Evolutionary conservation across 2,797 vertebrate species (phyloP), one percentile per base, ranked within the genome.

Genomic region (Lutjanus argentimaculatus): DNA sequence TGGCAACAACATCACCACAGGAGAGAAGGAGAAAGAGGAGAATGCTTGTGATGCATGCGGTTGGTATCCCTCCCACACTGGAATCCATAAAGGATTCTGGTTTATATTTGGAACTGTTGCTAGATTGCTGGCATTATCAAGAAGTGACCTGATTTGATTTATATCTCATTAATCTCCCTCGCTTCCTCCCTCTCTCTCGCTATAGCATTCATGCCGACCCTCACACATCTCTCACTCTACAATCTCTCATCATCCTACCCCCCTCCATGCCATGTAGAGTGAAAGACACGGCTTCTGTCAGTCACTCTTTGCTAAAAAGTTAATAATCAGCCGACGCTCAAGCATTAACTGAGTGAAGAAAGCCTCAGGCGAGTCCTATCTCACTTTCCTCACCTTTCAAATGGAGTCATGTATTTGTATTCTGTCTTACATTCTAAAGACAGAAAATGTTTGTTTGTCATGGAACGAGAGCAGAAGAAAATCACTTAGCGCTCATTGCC

Each of bases 71-170:
- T 87, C 85, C 84, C 77, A 82, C 89, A 70, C 59, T 85, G 75
- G 61, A 84, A 83, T 89, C 85, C 74, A 88, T 86, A 85, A 88
- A 91, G 67, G 70, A 85, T 81, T 83, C 72, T 73, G 77, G 83
- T 92, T 92, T 87, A 90, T 92, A 90, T 93, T 88, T 89, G 84
- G 87, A 92, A 75, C 85, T 70, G 75, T 82, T 86, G 80, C 74
- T 74, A 86, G 85, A 92, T 84, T 86, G 71, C 85, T 89, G 88
- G 83, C 85, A 91, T 91, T 88, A 90, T 92, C 88, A 88, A 90
- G 79, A 90, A 79, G 77, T 94, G 91, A 94, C 92, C 93, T 94
- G 85, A 93, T 95, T 94, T 90, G 86, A 91, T 93, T 93, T 90
- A 84, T 90, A 92, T 94, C 89, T 94, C 90, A 94, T 94, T 94